These are phyloP conservation scores for Probosciger aterrimus DNA, from an alignment of 2,113 vertebrate genomes.

Conservation along the genomic window DNA sequence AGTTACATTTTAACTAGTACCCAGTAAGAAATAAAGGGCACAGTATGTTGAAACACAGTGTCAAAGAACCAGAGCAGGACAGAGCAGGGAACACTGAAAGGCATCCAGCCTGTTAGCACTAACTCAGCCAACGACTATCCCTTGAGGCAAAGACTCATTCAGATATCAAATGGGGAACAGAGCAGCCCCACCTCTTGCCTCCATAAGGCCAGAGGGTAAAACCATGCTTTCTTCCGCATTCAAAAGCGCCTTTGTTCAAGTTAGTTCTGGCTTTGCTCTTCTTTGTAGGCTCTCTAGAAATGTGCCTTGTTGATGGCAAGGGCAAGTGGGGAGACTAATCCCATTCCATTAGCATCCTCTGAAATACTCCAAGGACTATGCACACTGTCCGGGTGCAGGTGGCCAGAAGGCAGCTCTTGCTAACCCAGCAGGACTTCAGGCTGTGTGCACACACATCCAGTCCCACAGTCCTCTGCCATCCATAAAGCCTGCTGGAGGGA, in stretches of 20 bases:
- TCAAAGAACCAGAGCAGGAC: not conserved
- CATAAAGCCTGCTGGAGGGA: not conserved
- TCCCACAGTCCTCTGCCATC: not conserved
- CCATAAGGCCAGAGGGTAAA: not conserved
- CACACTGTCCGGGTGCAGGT: not conserved
- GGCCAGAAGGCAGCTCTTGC: not conserved
- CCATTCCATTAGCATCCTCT: constrained; percentile 11
- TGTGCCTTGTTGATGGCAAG: not conserved
- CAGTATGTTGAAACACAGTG: not conserved
- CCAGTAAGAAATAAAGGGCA: not conserved
- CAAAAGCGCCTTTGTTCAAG: constrained; percentile 19
- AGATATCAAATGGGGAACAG: not conserved
- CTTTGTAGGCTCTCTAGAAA: constrained; percentile 30
- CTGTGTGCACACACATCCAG: not conserved
- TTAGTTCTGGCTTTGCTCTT: not conserved
- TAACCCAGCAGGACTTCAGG: not conserved
- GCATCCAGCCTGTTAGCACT: constrained; percentile 12
- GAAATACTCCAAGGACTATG: not conserved
- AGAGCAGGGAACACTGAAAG: not conserved
- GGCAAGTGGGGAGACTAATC: constrained; percentile 16
- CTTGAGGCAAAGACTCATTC: not conserved
- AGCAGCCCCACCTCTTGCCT: constrained; percentile 23
- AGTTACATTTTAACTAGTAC: not conserved
- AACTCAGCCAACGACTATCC: not conserved
- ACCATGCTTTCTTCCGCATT: not conserved